A percentile compares a stretch with the other conserved stretches of the same genome.
phyloP scores from a whole-genome alignment of 1,140 invertebrate genomes.

The Drosophila persimilis region DNA sequence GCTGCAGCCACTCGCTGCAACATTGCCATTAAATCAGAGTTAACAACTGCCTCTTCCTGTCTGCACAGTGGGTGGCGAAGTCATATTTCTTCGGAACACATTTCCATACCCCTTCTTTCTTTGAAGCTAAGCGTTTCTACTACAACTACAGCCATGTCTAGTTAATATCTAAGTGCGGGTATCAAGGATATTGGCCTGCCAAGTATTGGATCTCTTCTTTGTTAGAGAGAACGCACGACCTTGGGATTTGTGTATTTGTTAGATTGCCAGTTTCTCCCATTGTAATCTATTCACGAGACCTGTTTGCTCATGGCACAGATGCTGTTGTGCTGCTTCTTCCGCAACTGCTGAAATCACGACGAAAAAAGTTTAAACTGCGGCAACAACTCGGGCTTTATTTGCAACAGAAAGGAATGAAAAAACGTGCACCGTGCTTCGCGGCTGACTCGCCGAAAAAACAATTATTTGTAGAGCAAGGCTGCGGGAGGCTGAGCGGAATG shows the following conservation, averaged over 20 bases:
- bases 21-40: constrained; percentile 78
- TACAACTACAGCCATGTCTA: too few species aligned
- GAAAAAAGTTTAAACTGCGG: constrained; percentile 64
- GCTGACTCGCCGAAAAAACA: constrained; percentile 67
- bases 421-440: constrained; percentile 42
- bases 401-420: constrained; percentile 16
- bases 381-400: constrained; percentile 65
- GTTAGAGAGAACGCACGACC: background rate
- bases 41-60: constrained; percentile 71
- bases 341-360: constrained; percentile 46
- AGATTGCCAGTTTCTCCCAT: constrained; percentile 15
- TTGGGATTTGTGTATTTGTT: background rate
- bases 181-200: background rate
- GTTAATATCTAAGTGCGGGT: too few species aligned
- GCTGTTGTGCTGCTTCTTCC: constrained; percentile 18
- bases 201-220: background rate
- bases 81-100: too few species aligned
- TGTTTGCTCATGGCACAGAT: constrained; percentile 48
- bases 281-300: constrained; percentile 30
- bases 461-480: constrained; percentile 64
- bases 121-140: too few species aligned
- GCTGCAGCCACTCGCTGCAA: constrained; percentile 27
- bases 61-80: constrained; percentile 29
- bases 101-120: too few species aligned
- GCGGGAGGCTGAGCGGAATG: background rate